phyloP scores from a whole-genome alignment of 2,888 invertebrate species.

The Coleophora flavipennella region DNA sequence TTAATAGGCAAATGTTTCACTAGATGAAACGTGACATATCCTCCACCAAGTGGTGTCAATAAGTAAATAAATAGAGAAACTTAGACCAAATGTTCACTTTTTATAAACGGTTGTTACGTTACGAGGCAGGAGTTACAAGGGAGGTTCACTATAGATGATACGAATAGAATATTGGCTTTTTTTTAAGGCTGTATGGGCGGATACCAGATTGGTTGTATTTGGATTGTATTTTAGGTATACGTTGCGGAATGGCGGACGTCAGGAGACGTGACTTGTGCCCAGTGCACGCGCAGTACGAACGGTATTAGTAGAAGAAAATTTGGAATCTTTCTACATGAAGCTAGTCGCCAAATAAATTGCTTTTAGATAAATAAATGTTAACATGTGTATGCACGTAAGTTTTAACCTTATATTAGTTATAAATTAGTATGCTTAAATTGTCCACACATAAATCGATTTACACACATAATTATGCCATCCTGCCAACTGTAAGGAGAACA shows the following conservation, averaged over 20 bases:
- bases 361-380: conserved; percentile 64
- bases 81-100: conserved; percentile 34
- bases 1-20: conserved; percentile 65
- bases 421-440: conserved; percentile 55
- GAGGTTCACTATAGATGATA: too few species aligned
- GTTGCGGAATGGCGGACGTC: too few species aligned
- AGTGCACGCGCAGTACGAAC: conserved; percentile 18
- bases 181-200: too few species aligned
- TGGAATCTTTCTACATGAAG: conserved; percentile 70
- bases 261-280: too few species aligned
- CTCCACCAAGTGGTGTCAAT: conserved; percentile 61
- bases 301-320: conserved; percentile 27
- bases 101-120: conserved; percentile 18
- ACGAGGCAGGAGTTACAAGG: conserved; percentile 4
- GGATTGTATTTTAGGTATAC: too few species aligned
- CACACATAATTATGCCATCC: conserved; percentile 62
- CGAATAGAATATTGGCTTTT: too few species aligned
- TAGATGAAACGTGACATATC: conserved; percentile 53
- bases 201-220: too few species aligned
- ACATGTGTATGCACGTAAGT: conserved; percentile 63
- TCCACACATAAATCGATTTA: conserved; percentile 68
- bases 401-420: conserved; percentile 54
- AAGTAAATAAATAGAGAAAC: conserved; percentile 34
- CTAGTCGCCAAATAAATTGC: conserved; percentile 65
- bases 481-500: conserved; percentile 62